Conservation (phyloP, 2,113 vertebrate species). For the Emydura subglobosa region DNA sequence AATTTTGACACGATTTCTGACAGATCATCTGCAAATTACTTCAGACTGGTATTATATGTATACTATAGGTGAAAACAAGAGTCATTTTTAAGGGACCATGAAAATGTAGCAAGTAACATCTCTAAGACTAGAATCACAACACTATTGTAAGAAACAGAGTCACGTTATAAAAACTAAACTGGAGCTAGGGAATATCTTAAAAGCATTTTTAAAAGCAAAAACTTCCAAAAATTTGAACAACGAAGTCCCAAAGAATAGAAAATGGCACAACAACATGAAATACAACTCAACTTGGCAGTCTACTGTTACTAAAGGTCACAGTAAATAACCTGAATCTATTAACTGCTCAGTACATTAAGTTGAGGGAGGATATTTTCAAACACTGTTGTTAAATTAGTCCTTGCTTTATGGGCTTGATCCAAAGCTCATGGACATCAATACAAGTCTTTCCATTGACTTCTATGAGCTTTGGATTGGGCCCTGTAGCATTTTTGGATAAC, state of each 20-base stretch:
- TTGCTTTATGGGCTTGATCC: neutral
- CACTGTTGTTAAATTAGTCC: neutral
- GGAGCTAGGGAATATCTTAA: neutral
- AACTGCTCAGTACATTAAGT: neutral
- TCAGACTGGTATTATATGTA: neutral
- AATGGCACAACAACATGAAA: neutral
- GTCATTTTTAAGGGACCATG: slow-evolving; percentile 18
- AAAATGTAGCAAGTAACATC: slow-evolving; percentile 31
- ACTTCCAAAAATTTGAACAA: neutral
- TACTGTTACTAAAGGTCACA: neutral
- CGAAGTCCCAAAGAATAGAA: neutral
- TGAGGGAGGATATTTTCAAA: neutral
- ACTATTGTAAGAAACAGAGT: neutral
- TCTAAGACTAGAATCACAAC: slow-evolving; percentile 18
- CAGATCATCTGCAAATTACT: slow-evolving; percentile 43
- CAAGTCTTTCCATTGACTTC: neutral
- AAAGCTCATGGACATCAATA: neutral
- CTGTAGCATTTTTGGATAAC: neutral
- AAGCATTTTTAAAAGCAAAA: neutral
- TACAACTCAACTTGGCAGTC: neutral
- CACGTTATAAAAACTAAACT: neutral
- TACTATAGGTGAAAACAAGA: slow-evolving; percentile 37
- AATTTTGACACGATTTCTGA: slow-evolving; percentile 60
- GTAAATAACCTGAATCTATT: neutral
- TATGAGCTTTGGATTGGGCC: neutral